Conservation (phyloP, 2,113 vertebrate species). For the Carlito syrichta region DNA sequence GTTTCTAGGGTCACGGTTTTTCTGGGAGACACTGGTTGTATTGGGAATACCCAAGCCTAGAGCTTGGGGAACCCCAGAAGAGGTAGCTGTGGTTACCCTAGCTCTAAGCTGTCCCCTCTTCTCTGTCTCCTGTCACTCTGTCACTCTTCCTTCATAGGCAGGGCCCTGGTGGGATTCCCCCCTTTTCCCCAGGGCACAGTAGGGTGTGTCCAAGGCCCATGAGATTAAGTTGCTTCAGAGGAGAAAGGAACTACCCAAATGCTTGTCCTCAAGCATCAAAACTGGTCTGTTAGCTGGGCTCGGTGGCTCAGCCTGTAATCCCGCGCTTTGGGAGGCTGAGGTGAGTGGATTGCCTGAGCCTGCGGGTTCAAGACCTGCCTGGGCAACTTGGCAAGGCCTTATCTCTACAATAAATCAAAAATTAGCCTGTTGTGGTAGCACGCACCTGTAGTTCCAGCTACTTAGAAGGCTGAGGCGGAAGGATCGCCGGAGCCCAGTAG, state of each 20-base stretch:
- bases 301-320: too few species aligned
- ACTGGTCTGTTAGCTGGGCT: rapidly evolving
- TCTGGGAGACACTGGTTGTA: background rate
- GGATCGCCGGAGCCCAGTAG: too few species aligned
- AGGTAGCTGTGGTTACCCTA: background rate
- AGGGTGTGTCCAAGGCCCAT: background rate
- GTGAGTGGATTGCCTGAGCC: too few species aligned
- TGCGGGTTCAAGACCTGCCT: too few species aligned
- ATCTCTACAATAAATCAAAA: too few species aligned
- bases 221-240: background rate
- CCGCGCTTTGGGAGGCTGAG: too few species aligned
- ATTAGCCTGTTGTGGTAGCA: too few species aligned
- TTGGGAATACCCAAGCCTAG: background rate
- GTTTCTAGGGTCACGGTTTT: background rate
- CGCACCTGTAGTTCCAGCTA: too few species aligned
- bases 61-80: background rate
- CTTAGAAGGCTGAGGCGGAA: too few species aligned
- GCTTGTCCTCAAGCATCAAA: background rate
- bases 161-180: background rate
- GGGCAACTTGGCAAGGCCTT: too few species aligned
- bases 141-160: background rate
- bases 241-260: background rate
- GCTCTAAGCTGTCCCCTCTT: background rate
- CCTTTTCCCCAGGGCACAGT: background rate
- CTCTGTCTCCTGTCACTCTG: background rate